Evolutionary conservation across 2,888 invertebrate genomes (phyloP), one percentile per base, ranked within the genome.

Genomic region (Drosophila algonquin): DNA sequence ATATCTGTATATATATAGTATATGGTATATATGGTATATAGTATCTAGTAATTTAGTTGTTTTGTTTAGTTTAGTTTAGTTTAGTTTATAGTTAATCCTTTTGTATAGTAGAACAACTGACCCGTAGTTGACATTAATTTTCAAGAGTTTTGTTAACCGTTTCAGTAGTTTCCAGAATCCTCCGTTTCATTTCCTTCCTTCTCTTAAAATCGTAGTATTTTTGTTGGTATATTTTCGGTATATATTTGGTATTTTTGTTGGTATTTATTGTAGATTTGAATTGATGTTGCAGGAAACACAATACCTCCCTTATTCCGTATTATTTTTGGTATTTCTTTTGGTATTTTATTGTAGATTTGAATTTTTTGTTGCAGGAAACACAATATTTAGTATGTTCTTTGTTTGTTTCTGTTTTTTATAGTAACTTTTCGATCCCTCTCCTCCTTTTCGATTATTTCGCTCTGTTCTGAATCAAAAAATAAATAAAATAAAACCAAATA

Each of bases 341-440:
- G 70, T 55, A 46, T 18, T 35, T 52, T 65, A 58, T 75, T 73
- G 78, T 80, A 76, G 80, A 40, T 50, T 78, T 74, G 54, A 78
- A 73, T 84, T 84, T 24, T 3, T 24, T 4, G 18, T 50, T 69
- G 57, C 80, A 82, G 82, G 79, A 86, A 82, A 83, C 80, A 79
- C 73, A 52, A 63, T 58, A 44, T 60, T 58, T 61, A 35, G 45
- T 63, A 63, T 40, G 60, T 73, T 61, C 44, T 61, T 56, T 64
- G 45, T 59, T 32, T 30, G 32, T 53, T 24, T n/a, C 21, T 57
- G 27, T 52, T 50, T 58, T 68, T 10, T 73, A 10, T 40, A 73
- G 75, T 77, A 76, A 78, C 75, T 78, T 69, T 59, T 54, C 51
- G 48, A 14, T 71, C 18, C 16, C 18, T 6, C 30, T 54, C 48